Evolutionary conservation across 2,888 invertebrate genomes (phyloP).

Genomic region (Parnassius glacialis): DNA sequence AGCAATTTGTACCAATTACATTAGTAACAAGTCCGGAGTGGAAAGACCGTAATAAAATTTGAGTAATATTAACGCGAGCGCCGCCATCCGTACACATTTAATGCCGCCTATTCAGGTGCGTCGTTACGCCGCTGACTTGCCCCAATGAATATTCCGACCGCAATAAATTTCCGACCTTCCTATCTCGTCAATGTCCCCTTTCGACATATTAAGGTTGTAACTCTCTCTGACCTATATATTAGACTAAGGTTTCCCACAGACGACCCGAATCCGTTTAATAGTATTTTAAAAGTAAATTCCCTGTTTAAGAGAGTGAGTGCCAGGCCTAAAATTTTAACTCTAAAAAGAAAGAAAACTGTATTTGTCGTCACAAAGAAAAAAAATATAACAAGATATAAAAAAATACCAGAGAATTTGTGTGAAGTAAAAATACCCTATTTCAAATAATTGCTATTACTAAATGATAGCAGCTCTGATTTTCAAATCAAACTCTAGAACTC

Average conservation of each 20-base stretch:
- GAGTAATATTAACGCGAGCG: conserved; percentile 20
- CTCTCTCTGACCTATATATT: conserved; percentile 29
- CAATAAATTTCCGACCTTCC: conserved; percentile 23
- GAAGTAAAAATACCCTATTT: too few species aligned
- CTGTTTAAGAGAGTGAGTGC: too few species aligned
- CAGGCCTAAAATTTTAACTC: too few species aligned
- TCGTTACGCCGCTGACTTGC: conserved; percentile 13
- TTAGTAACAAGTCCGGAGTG: not conserved
- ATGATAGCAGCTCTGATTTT: too few species aligned
- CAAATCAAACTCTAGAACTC: too few species aligned
- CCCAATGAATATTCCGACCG: conserved; percentile 21
- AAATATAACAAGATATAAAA: too few species aligned
- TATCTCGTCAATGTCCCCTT: conserved; percentile 27
- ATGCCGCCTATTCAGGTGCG: conserved; percentile 19
- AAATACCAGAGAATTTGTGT: too few species aligned
- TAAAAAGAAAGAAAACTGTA: too few species aligned
- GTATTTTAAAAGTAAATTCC: too few species aligned
- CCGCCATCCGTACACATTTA: conserved; percentile 1
- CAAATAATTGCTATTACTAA: too few species aligned
- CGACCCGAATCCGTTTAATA: not conserved
- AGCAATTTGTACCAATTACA: too few species aligned
- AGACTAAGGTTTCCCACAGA: not conserved
- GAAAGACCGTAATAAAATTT: conserved; percentile 19
- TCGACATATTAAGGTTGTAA: conserved; percentile 29
- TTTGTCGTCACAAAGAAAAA: too few species aligned